A percentile compares a stretch with the other conserved stretches of the same genome.
Evolutionary conservation across 2,113 vertebrate genomes (phyloP).

Genomic region (Formicarius rufipectus): DNA sequence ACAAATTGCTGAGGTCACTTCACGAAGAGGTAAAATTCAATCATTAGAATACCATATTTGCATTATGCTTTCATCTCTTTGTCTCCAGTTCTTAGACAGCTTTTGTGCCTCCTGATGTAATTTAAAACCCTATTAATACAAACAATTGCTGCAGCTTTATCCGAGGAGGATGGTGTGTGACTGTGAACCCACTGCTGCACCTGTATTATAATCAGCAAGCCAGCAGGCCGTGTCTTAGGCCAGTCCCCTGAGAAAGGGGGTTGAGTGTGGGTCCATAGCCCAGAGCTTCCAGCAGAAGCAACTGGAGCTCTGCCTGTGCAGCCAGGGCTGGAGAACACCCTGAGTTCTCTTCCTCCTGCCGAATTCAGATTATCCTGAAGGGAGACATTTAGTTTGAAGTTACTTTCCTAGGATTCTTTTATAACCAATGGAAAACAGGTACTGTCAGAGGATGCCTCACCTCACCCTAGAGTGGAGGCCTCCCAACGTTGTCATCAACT

Average conservation of each 20-base stretch:
- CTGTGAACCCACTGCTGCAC: not conserved
- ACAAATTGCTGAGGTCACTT: not conserved
- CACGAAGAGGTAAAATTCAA: not conserved
- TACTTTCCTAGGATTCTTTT: not conserved
- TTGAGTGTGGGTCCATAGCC: rapidly evolving
- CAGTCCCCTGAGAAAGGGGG: not conserved
- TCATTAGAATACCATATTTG: not conserved
- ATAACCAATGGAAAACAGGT: not conserved
- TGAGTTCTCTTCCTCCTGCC: not conserved
- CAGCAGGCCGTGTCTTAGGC: not conserved
- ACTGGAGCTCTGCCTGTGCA: not conserved
- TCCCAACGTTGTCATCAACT: not conserved
- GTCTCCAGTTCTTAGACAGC: not conserved
- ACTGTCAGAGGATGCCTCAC: not conserved
- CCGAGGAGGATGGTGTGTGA: not conserved
- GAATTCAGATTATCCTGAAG: not conserved
- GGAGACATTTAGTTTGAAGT: not conserved
- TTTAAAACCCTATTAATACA: not conserved
- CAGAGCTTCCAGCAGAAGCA: not conserved
- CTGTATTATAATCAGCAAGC: slow-evolving; percentile 16
- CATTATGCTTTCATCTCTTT: not conserved
- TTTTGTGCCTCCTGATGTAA: not conserved
- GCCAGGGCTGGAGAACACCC: not conserved
- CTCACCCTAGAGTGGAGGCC: not conserved
- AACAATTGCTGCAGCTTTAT: not conserved